Base-by-base conservation (phyloP, 2,113 vertebrate genomes). In the Pantherophis guttatus region DNA sequence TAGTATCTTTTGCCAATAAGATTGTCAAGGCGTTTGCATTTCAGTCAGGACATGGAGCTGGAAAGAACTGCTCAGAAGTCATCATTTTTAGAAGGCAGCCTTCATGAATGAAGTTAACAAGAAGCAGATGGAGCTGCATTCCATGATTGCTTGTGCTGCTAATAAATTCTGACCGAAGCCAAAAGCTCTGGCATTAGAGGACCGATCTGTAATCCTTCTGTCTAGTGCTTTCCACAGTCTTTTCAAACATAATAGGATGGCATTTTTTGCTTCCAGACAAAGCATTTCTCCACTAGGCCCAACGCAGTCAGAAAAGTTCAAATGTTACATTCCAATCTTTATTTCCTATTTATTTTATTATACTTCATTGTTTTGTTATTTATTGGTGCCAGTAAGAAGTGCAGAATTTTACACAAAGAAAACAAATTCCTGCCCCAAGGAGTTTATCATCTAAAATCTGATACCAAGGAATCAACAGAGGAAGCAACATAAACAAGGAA, bases 171-270 rank as follows among this genome's bases (percentile, higher is more conserved):
- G 59, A 93, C 90, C 87, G 23, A 86, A 92, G 8, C 54, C 39
- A 88, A 94, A 93, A 91, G 90, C 62, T 90, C 48, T 91, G 59
- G 11, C 48, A 39, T 94, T 75, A 15, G 70, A 11, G 15, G 23
- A 23, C 93, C 94, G 44, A 52, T 24, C 87, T 91, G 4, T 92
- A 92, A 8, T 91, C 33, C 19, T 90, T 93, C 44, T 44, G 86
- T 93, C 52, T 55, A 90, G 29, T 91, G 10, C 90, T 96, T 94
- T 95, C 81, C 44, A 19, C 29, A 65, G 0, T 53, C 33, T 0
- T 75, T 95, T 70, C 90, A 87, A 91, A 90, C 58, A 93, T 55
- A 91, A 11, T 92, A 91, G 2, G 90, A 50, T 94, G 13, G 9
- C 29, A 12, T 57, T 12, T 70, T 94, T 96, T 75, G 39, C 53